Percentiles rank a stretch among this genome's conserved stretches.
phyloP scores from a whole-genome alignment of 1,140 invertebrate genomes.

The Lethocerus indicus region DNA sequence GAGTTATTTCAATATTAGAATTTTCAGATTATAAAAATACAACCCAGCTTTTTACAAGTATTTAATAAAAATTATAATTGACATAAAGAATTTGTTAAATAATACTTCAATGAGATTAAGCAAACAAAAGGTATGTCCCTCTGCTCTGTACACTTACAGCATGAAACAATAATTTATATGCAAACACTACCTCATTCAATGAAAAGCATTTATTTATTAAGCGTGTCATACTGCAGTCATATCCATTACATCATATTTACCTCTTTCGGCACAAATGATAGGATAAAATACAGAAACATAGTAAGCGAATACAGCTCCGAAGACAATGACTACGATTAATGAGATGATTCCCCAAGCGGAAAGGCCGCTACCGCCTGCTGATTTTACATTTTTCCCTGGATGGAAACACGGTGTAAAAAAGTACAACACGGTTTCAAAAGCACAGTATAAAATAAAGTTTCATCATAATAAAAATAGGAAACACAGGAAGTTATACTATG shows the following conservation, averaged over 20 bases:
- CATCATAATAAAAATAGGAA: neutral
- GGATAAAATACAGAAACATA: constrained; percentile 13
- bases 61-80: no score
- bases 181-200: no score
- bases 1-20: no score
- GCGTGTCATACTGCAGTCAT: constrained; percentile 9
- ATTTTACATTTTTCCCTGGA: neutral
- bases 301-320: constrained; percentile 1
- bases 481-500: neutral
- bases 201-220: no score
- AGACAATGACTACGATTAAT: constrained; percentile 6
- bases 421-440: neutral
- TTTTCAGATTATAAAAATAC: no score
- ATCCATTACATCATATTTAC: constrained; percentile 15
- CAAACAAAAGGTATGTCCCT: no score
- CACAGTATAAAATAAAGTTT: neutral
- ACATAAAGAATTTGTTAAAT: no score
- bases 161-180: no score
- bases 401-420: neutral
- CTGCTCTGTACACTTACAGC: no score
- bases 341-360: constrained; percentile 13
- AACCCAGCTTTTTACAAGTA: no score
- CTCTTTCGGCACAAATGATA: constrained; percentile 10
- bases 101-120: no score
- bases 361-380: neutral